Conservation (phyloP, 2,113 vertebrate species). For the Macaca nemestrina region DNA sequence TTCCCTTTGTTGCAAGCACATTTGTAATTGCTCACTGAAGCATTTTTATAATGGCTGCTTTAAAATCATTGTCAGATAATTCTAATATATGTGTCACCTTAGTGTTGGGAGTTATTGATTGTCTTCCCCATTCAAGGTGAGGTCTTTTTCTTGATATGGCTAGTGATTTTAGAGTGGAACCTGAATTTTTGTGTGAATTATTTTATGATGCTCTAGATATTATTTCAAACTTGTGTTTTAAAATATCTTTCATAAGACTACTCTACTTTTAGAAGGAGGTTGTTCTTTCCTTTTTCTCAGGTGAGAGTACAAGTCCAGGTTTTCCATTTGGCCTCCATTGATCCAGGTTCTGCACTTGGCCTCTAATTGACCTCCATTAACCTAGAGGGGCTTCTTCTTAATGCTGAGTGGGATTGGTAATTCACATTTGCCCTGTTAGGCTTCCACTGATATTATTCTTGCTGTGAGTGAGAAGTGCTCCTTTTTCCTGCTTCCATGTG, state of each 20-base stretch:
- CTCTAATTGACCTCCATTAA: not conserved
- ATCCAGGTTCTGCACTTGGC: not conserved
- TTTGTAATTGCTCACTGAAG: not conserved
- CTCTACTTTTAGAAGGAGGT: accelerated
- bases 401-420: not conserved
- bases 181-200: not conserved
- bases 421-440: not conserved
- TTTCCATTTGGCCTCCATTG: not conserved
- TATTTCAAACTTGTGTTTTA: not conserved
- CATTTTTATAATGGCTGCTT: not conserved
- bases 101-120: not conserved
- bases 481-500: not conserved
- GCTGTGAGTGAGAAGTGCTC: not conserved
- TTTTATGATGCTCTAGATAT: not conserved
- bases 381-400: not conserved
- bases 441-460: not conserved
- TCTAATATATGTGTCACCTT: not conserved
- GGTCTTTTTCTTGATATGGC: not conserved
- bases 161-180: not conserved
- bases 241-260: not conserved
- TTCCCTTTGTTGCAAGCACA: not conserved
- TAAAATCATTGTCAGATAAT: not conserved
- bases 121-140: not conserved
- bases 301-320: not conserved
- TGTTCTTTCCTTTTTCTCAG: not conserved